Evolutionary conservation across 2,888 invertebrate species (phyloP).

Genomic region (Andricus quercusramuli): DNA sequence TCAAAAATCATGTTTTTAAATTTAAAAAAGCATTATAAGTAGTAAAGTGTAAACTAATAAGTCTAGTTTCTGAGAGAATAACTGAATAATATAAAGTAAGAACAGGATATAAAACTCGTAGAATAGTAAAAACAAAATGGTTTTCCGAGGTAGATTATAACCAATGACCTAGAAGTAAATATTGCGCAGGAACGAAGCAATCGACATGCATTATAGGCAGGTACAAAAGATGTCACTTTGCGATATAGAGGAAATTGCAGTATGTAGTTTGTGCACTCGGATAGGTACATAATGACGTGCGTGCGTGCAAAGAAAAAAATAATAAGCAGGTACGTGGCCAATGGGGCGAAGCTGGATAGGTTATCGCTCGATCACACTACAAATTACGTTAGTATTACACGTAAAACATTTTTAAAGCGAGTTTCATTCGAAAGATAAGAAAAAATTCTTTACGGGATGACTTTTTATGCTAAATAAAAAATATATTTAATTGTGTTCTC

Average conservation of each 20-base stretch:
- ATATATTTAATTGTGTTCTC: neutral
- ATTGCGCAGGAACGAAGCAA: slow-evolving; percentile 28
- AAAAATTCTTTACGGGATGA: neutral
- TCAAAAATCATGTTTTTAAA: no score
- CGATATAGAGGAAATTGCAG: slow-evolving; percentile 54
- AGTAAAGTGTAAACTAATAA: no score
- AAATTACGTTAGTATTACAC: slow-evolving; percentile 38
- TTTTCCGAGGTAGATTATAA: slow-evolving; percentile 7
- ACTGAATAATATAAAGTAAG: neutral
- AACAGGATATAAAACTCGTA: neutral
- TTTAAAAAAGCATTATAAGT: no score
- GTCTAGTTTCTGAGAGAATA: no score
- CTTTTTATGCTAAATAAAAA: neutral
- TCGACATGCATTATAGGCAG: slow-evolving; percentile 27
- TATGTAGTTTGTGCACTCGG: slow-evolving; percentile 35
- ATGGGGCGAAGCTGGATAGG: slow-evolving; percentile 27
- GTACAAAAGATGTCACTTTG: slow-evolving; percentile 53
- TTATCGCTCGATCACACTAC: slow-evolving; percentile 32
- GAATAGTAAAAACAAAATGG: slow-evolving; percentile 6
- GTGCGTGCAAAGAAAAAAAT: slow-evolving; percentile 26
- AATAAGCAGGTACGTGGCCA: slow-evolving; percentile 39
- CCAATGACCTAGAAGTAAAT: slow-evolving; percentile 36
- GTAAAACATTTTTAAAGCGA: slow-evolving; percentile 19
- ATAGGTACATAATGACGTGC: slow-evolving; percentile 26
- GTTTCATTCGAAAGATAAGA: slow-evolving; percentile 26